Evolutionary conservation across 2,113 vertebrate species (phyloP).

Genomic region (Lepidothrix coronata): DNA sequence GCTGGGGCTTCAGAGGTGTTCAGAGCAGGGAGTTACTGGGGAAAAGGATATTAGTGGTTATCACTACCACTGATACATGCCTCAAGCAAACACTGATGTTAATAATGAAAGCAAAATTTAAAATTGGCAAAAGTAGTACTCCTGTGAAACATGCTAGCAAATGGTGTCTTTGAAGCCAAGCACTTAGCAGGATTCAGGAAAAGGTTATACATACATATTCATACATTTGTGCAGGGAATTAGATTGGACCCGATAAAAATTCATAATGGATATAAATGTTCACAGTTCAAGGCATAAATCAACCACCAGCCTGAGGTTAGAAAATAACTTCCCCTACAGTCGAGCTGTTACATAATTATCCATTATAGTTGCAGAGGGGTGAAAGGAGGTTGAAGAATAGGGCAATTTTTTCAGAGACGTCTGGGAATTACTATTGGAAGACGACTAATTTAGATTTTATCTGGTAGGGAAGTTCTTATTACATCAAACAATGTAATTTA

Average conservation of each 20-base stretch:
- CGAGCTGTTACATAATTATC: constrained; percentile 48
- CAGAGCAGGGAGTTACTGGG: not conserved
- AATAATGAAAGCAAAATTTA: constrained; percentile 9
- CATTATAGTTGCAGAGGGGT: not conserved
- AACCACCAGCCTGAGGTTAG: constrained; percentile 32
- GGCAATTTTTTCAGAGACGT: constrained; percentile 45
- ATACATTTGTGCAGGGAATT: constrained; percentile 37
- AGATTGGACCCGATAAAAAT: constrained; percentile 45
- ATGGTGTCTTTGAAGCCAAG: not conserved
- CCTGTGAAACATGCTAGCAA: not conserved
- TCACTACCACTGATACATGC: not conserved
- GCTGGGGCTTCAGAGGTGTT: not conserved
- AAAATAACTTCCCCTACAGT: constrained; percentile 39
- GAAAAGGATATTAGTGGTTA: not conserved
- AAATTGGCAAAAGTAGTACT: not conserved
- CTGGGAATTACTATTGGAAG: constrained; percentile 47
- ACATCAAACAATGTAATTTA: constrained; percentile 58
- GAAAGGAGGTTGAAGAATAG: constrained; percentile 45
- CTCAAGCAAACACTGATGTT: not conserved
- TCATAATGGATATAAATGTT: constrained; percentile 57
- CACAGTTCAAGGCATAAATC: constrained; percentile 44
- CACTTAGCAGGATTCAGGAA: constrained; percentile 3
- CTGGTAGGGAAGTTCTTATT: constrained; percentile 57
- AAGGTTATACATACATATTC: constrained; percentile 56
- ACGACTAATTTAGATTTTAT: constrained; percentile 55